Evolutionary conservation across 2,888 invertebrate species (phyloP).

Genomic region (Agrotis clavis): DNA sequence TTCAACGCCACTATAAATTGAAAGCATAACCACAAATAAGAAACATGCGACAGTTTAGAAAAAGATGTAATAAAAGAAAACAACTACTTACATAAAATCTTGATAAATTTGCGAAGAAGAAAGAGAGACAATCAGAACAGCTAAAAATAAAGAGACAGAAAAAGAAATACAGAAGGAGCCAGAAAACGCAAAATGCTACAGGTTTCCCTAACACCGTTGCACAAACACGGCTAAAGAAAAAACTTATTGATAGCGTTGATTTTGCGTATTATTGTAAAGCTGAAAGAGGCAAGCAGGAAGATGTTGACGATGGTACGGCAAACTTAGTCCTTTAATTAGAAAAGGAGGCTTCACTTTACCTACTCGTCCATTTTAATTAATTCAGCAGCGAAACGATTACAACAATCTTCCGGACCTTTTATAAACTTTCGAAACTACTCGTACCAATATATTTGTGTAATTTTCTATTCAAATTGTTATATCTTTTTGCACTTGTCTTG

Average conservation of each 20-base stretch:
- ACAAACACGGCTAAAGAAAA: conserved; percentile 1
- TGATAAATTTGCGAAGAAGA: not conserved
- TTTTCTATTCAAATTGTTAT: too few species aligned
- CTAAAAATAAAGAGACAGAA: too few species aligned
- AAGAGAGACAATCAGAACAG: not conserved
- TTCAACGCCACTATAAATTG: not conserved
- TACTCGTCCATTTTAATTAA: too few species aligned
- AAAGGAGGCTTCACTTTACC: not conserved
- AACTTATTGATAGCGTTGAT: not conserved
- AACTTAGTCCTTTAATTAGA: not conserved
- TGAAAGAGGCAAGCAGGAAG: not conserved
- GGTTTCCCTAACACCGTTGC: not conserved
- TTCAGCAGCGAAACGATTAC: too few species aligned
- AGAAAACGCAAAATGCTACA: not conserved
- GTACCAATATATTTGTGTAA: too few species aligned
- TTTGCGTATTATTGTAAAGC: not conserved
- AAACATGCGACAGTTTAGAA: not conserved
- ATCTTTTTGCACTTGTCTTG: too few species aligned
- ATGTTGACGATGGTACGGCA: not conserved
- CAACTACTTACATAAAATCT: not conserved
- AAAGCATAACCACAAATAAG: not conserved
- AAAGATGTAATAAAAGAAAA: not conserved
- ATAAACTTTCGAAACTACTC: not conserved
- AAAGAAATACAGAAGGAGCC: not conserved
- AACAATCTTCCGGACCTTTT: not conserved